phyloP scores from a whole-genome alignment of 2,113 vertebrate species.

The Phyllostomus hastatus region DNA sequence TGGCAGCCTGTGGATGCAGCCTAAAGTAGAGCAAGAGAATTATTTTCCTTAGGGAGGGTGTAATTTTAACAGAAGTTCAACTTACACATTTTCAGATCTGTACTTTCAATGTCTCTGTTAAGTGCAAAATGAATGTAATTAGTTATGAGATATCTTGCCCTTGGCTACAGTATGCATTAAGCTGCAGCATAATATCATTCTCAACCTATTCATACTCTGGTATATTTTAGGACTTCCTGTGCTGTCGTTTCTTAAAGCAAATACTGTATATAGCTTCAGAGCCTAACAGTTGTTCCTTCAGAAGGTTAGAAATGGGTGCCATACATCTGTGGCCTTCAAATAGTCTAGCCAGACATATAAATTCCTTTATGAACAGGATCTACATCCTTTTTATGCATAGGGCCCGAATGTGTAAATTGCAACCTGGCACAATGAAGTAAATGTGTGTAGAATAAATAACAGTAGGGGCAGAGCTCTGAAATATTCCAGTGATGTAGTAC shows the following conservation, averaged over 20 bases:
- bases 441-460: neutral
- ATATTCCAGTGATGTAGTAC: neutral
- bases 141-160: conserved; percentile 56
- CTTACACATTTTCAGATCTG: conserved; percentile 44
- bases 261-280: conserved; percentile 46
- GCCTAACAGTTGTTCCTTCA: conserved; percentile 59
- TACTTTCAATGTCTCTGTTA: conserved; percentile 52
- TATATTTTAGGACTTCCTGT: conserved; percentile 43
- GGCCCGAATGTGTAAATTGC: neutral
- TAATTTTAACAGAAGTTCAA: conserved; percentile 60
- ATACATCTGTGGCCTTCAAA: conserved; percentile 22
- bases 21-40: neutral
- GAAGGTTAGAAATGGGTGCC: conserved; percentile 1
- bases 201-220: conserved; percentile 39
- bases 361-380: neutral
- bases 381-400: neutral
- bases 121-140: conserved; percentile 65
- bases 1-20: conserved; percentile 17
- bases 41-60: conserved; percentile 40
- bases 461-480: neutral
- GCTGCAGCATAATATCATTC: neutral
- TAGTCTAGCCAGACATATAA: conserved; percentile 35
- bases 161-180: conserved; percentile 24
- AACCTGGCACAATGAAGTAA: neutral
- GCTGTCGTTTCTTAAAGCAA: conserved; percentile 25